A percentile compares a stretch with the other conserved stretches of the same genome.
Evolutionary conservation across 92 coral and sea anemone genomes (phyloP).

Genomic region (Micromussa lordhowensis): DNA sequence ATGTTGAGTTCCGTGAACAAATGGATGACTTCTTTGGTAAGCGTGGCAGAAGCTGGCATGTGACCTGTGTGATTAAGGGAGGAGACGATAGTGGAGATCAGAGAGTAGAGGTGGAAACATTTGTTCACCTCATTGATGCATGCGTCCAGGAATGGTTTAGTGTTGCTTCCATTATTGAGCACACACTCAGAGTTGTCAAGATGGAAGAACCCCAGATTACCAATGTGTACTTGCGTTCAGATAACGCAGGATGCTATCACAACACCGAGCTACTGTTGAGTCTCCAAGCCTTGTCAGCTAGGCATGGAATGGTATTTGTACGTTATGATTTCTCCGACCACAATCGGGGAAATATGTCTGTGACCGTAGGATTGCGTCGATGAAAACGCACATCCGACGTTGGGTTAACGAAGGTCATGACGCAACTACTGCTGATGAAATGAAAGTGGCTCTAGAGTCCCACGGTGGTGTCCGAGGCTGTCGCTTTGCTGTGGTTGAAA

Average conservation of each 20-base stretch:
- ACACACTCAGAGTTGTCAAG: conserved; percentile 11
- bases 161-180: conserved; percentile 23
- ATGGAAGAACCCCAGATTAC: conserved; percentile 20
- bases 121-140: conserved; percentile 32
- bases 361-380: too few relatives aligned
- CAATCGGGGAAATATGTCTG: not conserved
- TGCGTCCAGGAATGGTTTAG: conserved; percentile 26
- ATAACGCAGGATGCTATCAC: conserved; percentile 34
- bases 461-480: conserved; percentile 5
- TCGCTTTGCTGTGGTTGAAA: too few relatives aligned
- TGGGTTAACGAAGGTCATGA: conserved; percentile 20
- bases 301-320: not conserved
- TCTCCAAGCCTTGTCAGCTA: not conserved
- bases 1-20: too few relatives aligned
- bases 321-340: too few relatives aligned
- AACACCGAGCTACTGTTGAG: conserved; percentile 25
- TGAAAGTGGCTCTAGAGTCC: conserved; percentile 9
- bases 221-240: conserved; percentile 34
- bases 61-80: too few relatives aligned
- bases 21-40: too few relatives aligned
- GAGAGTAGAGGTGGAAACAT: conserved; percentile 32
- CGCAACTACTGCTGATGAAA: conserved; percentile 1
- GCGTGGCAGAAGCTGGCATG: too few relatives aligned
- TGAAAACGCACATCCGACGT: too few relatives aligned
- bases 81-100: too few relatives aligned